Evolutionary conservation across 2,888 invertebrate species (phyloP).

Genomic region (Tillus elongatus): DNA sequence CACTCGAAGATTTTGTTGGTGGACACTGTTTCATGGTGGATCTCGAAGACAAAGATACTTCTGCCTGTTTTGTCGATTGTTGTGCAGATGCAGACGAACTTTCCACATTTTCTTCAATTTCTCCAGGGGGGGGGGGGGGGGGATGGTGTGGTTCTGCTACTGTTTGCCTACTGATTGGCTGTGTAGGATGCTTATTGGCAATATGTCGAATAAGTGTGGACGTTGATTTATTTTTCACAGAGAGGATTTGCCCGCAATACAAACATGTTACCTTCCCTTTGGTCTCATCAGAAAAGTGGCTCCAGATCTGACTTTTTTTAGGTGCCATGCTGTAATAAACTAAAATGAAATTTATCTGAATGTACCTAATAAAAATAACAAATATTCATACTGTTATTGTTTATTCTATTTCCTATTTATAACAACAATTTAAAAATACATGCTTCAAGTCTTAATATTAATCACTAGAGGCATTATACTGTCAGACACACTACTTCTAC

Average conservation of each 20-base stretch:
- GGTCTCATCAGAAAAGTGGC: not conserved
- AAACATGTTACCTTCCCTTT: slow-evolving; percentile 15
- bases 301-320: slow-evolving; percentile 1
- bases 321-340: slow-evolving; percentile 1
- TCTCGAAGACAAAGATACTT: not conserved
- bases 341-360: too few relatives aligned
- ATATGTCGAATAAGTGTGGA: slow-evolving; percentile 16
- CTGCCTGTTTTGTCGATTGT: not conserved
- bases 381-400: too few relatives aligned
- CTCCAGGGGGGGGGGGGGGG: too few relatives aligned
- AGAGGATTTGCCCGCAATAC: slow-evolving; percentile 15
- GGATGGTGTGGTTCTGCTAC: too few relatives aligned
- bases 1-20: not conserved
- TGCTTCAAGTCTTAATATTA: too few relatives aligned
- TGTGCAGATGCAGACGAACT: not conserved
- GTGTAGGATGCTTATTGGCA: slow-evolving; percentile 14
- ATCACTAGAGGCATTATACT: too few relatives aligned
- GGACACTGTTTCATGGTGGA: too few relatives aligned
- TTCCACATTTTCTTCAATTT: not conserved
- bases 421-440: too few relatives aligned
- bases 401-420: too few relatives aligned
- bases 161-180: slow-evolving; percentile 12
- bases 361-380: too few relatives aligned
- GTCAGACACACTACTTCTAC: too few relatives aligned
- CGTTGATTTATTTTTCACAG: slow-evolving; percentile 15